A percentile compares a stretch with the other conserved stretches of the same genome.
phyloP scores from a whole-genome alignment of 2,113 vertebrate species.

The Tursiops truncatus region DNA sequence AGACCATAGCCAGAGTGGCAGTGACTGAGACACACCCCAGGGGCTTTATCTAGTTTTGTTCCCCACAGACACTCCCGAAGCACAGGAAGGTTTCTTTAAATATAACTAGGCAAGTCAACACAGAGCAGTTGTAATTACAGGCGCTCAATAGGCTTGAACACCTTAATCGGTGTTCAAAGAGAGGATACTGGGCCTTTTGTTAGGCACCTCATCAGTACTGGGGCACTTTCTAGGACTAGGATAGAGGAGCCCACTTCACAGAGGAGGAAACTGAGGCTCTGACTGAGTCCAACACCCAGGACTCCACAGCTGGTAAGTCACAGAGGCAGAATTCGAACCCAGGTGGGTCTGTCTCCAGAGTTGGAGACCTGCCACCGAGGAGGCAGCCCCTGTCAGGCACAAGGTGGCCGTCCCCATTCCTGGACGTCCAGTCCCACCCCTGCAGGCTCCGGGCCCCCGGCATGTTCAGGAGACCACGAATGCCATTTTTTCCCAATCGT shows the following conservation, averaged over 20 bases:
- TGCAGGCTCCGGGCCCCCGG: not conserved
- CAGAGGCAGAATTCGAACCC: not conserved
- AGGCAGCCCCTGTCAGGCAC: not conserved
- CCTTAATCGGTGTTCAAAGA: not conserved
- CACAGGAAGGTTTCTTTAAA: not conserved
- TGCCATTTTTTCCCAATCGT: not conserved
- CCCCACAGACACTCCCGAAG: not conserved
- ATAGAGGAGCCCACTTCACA: not conserved
- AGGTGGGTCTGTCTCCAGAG: not conserved
- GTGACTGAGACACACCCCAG: not conserved
- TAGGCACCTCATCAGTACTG: not conserved
- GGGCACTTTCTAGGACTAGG: not conserved
- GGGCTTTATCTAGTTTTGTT: not conserved
- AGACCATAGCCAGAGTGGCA: not conserved
- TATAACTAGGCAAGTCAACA: not conserved
- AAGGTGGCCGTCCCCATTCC: not conserved
- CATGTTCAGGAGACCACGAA: not conserved
- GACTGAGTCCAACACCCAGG: not conserved
- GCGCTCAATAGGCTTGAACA: accelerated
- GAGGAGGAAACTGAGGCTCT: not conserved
- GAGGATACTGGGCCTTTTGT: not conserved
- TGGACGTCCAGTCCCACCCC: accelerated
- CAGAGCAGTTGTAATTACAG: not conserved
- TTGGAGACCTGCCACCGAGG: not conserved
- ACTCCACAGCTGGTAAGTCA: not conserved